A percentile compares a stretch with the other conserved stretches of the same genome.
Conservation (phyloP, 53 echinoderm and acorn worm species). For the Apostichopus leukothele region DNA sequence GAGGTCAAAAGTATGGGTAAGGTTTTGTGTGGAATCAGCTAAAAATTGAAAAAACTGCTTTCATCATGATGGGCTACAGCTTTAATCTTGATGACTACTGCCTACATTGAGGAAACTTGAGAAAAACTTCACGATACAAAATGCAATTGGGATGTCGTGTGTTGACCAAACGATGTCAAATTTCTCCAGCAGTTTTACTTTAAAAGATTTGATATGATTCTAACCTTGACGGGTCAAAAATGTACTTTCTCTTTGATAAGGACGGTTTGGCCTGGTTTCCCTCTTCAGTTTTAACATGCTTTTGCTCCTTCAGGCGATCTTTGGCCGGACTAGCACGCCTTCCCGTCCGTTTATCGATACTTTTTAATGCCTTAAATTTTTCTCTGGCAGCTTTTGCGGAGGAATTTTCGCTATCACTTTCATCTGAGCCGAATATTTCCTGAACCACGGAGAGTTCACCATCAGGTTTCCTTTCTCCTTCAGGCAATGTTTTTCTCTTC, state of each 20-base stretch:
- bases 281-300: not conserved
- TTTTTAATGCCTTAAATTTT: not conserved
- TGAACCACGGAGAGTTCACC: not conserved
- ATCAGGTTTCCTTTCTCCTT: not conserved
- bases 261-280: not conserved
- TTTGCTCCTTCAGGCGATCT: not conserved
- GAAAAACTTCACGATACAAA: no score
- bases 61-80: no score
- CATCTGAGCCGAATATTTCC: slow-evolving; percentile 25
- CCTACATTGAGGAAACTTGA: no score
- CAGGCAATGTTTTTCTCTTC: not conserved
- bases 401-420: not conserved
- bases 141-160: no score
- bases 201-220: not conserved
- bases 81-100: no score
- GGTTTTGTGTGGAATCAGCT: no score
- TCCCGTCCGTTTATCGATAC: not conserved
- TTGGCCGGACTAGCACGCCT: not conserved
- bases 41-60: no score
- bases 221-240: slow-evolving; percentile 48
- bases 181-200: no score
- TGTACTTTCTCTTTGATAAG: slow-evolving; percentile 36
- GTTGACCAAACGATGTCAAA: no score
- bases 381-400: not conserved
- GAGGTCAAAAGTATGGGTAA: no score